Conservation (phyloP, 2,113 vertebrate genomes). For the Neogobius melanostomus region DNA sequence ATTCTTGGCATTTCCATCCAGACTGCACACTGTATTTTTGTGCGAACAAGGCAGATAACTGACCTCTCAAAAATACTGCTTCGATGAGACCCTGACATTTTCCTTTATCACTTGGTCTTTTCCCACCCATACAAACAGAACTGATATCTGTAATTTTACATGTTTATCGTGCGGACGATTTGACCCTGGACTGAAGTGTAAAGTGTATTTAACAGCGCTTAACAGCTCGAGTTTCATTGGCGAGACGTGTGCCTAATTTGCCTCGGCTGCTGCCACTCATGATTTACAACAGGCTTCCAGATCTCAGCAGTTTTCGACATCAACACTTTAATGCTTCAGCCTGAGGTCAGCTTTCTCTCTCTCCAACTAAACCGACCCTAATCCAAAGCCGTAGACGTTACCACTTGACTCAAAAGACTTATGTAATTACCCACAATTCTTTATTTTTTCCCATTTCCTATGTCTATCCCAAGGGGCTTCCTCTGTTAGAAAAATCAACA, state of each 20-base stretch:
- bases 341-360: constrained; percentile 47
- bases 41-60: background rate
- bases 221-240: constrained; percentile 13
- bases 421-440: constrained; percentile 66
- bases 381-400: constrained; percentile 47
- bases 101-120: background rate
- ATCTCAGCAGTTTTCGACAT: constrained; percentile 45
- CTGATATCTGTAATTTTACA: background rate
- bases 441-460: constrained; percentile 28
- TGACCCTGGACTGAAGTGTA: background rate
- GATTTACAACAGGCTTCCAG: constrained; percentile 28
- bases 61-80: background rate
- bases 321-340: constrained; percentile 53
- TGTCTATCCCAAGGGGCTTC: constrained; percentile 65
- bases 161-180: background rate
- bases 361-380: constrained; percentile 44
- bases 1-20: background rate
- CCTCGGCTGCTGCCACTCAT: constrained; percentile 31
- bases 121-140: background rate
- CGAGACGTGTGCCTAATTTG: constrained; percentile 13
- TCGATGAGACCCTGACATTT: background rate
- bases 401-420: constrained; percentile 56
- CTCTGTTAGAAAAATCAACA: constrained; percentile 68
- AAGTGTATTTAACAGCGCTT: background rate
- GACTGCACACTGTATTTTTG: background rate